These are phyloP conservation scores for Pyrrhura leucotis DNA, from an alignment of 2,797 vertebrate genomes.

Conservation along the genomic window DNA sequence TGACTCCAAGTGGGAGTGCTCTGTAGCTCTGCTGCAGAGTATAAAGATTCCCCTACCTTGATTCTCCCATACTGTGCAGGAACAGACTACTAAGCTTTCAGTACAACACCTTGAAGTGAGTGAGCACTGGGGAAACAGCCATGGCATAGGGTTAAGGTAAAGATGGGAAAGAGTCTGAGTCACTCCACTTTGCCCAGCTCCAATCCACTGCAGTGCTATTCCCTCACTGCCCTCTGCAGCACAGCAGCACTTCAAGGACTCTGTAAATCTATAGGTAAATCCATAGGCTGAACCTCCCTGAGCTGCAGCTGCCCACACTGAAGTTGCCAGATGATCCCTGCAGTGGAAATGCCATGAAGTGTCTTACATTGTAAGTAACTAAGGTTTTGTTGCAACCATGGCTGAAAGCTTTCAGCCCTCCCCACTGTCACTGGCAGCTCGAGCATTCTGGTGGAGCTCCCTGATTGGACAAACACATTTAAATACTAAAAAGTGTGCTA, in stretches of 20 bases:
- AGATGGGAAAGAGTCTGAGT: neutral
- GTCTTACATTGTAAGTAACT: neutral
- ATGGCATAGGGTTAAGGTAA: fast-evolving
- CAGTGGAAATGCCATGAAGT: neutral
- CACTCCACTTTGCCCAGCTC: neutral
- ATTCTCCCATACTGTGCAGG: neutral
- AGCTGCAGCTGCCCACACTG: neutral
- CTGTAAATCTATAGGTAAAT: neutral
- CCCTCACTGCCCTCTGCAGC: neutral
- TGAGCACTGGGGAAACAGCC: neutral
- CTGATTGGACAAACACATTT: neutral
- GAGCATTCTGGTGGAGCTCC: neutral
- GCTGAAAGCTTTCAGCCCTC: neutral
- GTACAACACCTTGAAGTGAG: neutral
- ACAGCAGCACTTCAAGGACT: neutral
- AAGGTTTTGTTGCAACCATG: neutral
- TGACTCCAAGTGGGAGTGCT: neutral
- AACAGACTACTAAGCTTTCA: neutral
- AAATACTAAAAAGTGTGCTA: neutral
- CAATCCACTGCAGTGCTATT: neutral
- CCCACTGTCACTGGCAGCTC: neutral
- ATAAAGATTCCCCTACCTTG: neutral
- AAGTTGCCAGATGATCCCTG: neutral
- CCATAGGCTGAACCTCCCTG: neutral
- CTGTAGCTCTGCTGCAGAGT: neutral